These are phyloP conservation scores for Deilephila porcellus DNA, from an alignment of 2,888 invertebrate genomes.

Conservation along the genomic window DNA sequence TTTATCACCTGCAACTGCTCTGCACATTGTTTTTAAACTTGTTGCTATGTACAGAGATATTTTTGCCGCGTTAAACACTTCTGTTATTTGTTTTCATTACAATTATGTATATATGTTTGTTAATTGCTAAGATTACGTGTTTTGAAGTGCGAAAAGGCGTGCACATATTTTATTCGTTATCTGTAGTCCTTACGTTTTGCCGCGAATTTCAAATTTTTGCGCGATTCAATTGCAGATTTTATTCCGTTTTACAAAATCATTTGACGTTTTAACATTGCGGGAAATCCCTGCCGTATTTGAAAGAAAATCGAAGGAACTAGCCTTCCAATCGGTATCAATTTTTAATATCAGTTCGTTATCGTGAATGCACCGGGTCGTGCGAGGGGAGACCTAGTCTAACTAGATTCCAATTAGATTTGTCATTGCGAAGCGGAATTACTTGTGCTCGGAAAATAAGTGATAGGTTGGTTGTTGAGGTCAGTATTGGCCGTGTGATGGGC, in stretches of 20 bases:
- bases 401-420: conserved; percentile 34
- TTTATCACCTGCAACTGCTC: conserved; percentile 51
- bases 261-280: too few species aligned
- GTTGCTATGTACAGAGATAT: conserved; percentile 38
- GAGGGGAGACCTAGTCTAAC: conserved; percentile 2
- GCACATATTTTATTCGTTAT: neutral
- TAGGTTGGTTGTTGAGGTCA: conserved; percentile 10
- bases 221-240: neutral
- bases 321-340: neutral
- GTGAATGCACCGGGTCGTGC: neutral
- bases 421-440: conserved; percentile 4
- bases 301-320: too few species aligned
- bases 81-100: neutral
- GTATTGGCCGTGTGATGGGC: conserved; percentile 9
- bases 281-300: neutral
- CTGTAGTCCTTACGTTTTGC: conserved; percentile 6
- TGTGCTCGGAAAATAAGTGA: conserved; percentile 15
- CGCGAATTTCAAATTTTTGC: conserved; percentile 12
- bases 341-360: conserved; percentile 16
- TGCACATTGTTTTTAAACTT: conserved; percentile 42
- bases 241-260: neutral
- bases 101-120: conserved; percentile 26
- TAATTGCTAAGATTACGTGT: conserved; percentile 1
- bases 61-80: conserved; percentile 13
- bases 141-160: neutral